These are phyloP conservation scores for Zaprionus obscuricornis DNA, from an alignment of 2,888 invertebrate species.

Conservation along the genomic window DNA sequence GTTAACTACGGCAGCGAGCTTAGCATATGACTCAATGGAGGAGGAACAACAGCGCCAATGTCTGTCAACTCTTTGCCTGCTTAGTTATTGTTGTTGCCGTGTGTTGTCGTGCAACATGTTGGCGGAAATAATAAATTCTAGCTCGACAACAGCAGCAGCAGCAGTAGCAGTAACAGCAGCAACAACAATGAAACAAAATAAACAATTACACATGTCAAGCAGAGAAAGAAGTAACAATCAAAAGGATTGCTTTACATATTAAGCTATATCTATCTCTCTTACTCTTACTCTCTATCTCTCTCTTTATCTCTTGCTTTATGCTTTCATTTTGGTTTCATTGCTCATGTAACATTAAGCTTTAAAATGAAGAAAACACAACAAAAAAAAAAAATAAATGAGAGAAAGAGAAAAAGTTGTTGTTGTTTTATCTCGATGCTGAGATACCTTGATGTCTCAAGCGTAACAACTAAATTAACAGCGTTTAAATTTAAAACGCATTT, in stretches of 20 bases:
- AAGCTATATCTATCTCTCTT: too few species aligned
- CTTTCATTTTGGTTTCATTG: slow-evolving; percentile 47
- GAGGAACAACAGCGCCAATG: slow-evolving; percentile 27
- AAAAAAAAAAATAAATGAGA: too few species aligned
- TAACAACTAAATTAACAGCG: slow-evolving; percentile 74
- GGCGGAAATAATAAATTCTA: slow-evolving; percentile 76
- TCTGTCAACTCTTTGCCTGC: slow-evolving; percentile 43
- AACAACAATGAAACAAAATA: too few species aligned
- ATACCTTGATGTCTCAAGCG: slow-evolving; percentile 63
- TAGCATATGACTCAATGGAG: slow-evolving; percentile 48
- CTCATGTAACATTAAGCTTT: slow-evolving; percentile 48
- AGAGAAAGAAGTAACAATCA: slow-evolving; percentile 46
- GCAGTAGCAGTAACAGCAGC: slow-evolving; percentile 24
- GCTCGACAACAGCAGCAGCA: slow-evolving; percentile 52
- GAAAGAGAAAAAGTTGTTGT: slow-evolving; percentile 22
- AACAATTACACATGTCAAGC: slow-evolving; percentile 38
- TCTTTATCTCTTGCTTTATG: too few species aligned
- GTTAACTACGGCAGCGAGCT: slow-evolving; percentile 9
- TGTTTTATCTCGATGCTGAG: slow-evolving; percentile 36
- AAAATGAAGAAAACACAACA: background rate
- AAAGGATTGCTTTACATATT: slow-evolving; percentile 44
- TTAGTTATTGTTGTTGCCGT: slow-evolving; percentile 16
- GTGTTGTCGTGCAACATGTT: slow-evolving; percentile 55
- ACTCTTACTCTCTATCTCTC: background rate
- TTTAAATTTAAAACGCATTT: slow-evolving; percentile 66